phyloP scores from a whole-genome alignment of 2,797 vertebrate genomes.

The Psittacula echo region DNA sequence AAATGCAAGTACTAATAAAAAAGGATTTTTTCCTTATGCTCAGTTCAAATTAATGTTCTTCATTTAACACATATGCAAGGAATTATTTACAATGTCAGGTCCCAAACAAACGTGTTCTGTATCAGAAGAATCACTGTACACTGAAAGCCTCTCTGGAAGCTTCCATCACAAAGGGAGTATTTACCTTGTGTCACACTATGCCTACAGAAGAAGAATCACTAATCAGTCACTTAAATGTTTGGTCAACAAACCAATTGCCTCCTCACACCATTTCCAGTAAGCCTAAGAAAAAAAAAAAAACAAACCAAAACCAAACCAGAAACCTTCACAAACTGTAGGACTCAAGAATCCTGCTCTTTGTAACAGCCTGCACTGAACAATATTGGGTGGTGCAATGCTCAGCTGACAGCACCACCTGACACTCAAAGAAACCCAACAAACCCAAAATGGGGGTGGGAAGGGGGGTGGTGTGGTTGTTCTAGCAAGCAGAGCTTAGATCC shows the following conservation, averaged over 20 bases:
- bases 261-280: background rate
- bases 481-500: background rate
- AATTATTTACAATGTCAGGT: background rate
- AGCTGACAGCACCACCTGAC: background rate
- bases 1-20: background rate
- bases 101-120: background rate
- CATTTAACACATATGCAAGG: background rate
- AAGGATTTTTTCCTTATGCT: background rate
- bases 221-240: background rate
- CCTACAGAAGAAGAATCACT: conserved; percentile 4
- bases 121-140: background rate
- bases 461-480: background rate
- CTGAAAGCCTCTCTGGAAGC: conserved; percentile 8
- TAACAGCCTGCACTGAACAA: background rate
- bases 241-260: background rate
- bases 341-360: background rate
- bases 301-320: background rate
- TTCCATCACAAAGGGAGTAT: conserved; percentile 13
- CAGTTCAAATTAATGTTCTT: background rate
- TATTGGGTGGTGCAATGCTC: background rate
- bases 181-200: conserved; percentile 10
- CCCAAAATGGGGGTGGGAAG: no score
- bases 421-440: no score
- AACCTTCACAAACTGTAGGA: background rate
- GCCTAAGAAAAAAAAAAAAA: background rate